These are phyloP conservation scores for Anguilla rostrata DNA, from an alignment of 2,113 vertebrate genomes.

Conservation along the genomic window DNA sequence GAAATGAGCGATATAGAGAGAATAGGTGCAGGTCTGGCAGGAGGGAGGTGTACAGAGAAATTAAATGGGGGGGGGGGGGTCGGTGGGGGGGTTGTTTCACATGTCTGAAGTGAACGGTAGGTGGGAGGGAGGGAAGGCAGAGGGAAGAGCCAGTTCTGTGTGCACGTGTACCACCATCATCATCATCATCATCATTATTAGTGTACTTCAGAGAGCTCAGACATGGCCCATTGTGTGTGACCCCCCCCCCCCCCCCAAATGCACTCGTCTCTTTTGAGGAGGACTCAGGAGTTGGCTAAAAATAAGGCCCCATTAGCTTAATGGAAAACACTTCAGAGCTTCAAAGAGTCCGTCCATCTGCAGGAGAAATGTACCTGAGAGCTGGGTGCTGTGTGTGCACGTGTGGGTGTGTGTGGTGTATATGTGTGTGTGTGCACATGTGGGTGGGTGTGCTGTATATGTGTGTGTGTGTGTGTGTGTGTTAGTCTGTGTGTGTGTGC, in stretches of 20 bases:
- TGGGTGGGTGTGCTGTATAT: background rate
- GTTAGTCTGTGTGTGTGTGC: too few relatives aligned
- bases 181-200: background rate
- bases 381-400: background rate
- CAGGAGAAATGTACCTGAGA: background rate
- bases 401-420: background rate
- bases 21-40: too few relatives aligned
- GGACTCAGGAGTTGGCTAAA: background rate
- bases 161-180: background rate
- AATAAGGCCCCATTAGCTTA: background rate
- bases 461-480: too few relatives aligned
- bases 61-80: background rate
- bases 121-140: background rate
- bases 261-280: background rate
- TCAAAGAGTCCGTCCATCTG: background rate
- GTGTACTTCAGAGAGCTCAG: background rate
- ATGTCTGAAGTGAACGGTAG: background rate
- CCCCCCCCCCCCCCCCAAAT: too few relatives aligned
- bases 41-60: too few relatives aligned
- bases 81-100: too few relatives aligned
- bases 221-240: background rate
- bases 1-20: too few relatives aligned
- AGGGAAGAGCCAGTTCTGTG: background rate
- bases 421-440: background rate
- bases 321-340: slow-evolving; percentile 9